Evolutionary conservation across 1,140 invertebrate species (phyloP), one percentile per base, ranked within the genome.

Genomic region (Papilio xuthus): DNA sequence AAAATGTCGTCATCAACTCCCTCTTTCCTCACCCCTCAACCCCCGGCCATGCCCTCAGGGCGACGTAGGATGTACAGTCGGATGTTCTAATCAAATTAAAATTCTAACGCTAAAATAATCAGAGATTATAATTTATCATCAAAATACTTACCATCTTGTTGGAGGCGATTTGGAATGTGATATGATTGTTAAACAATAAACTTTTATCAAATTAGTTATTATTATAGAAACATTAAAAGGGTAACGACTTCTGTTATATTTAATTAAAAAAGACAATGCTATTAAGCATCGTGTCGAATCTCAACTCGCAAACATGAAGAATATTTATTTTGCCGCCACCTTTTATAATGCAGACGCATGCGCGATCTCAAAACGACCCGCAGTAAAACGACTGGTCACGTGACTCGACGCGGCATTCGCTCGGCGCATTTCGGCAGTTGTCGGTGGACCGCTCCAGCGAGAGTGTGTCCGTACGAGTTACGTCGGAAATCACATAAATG

Each of bases 381-480:
- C 90, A 94, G 92, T 93, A 94, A 94, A 94, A 94, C 91, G 92
- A 91, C 88, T 87, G 92, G 91, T 94, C 94, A 94, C 94, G 94
- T 94, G 94, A 94, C 93, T 88, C 81, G 88, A 89, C 90, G 92
- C 93, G 92, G 90, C 93, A 93, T 90, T 94, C 91, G 86, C 86
- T 94, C 94, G 93, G 85, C 85, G 87, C 83, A 84, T 83, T 83
- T 92, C 92, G 91, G 92, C 89, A 93, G 92, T 94, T 70, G 80
- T 93, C 91, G 92, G 91, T 85, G 88, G 86, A 81, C 80, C 81
- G 75, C 82, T 87, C 86, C 53, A 12, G 78, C 7, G 85, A 78
- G 63, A 88, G 81, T 81, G 88, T 90, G 82, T 86, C 83, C 37
- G 74, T 67, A 82, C 81, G 75, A 73, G 82, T 82, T 81, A 80